These are phyloP conservation scores for Drosophila subsilvestris DNA, from an alignment of 2,888 invertebrate genomes.

Conservation along the genomic window DNA sequence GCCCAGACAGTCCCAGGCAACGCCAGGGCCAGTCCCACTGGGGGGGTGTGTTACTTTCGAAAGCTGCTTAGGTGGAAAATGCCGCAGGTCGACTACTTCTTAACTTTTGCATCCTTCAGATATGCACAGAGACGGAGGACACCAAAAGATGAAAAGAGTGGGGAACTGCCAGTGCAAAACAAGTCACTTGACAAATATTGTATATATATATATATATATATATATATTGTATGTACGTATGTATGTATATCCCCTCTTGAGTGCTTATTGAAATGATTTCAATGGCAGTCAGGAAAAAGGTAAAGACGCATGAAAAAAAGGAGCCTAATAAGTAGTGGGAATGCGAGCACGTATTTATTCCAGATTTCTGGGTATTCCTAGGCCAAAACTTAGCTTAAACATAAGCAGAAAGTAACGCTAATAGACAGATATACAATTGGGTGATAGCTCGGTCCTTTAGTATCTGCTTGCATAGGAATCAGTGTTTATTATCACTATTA, in stretches of 20 bases:
- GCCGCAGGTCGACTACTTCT: conserved; percentile 45
- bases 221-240: too few relatives aligned
- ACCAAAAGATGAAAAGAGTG: not conserved
- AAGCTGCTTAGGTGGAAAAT: conserved; percentile 46
- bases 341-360: not conserved
- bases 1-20: not conserved
- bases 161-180: conserved; percentile 55
- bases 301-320: not conserved
- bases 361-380: not conserved
- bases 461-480: too few relatives aligned
- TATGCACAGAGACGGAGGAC: conserved; percentile 30
- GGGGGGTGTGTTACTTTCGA: conserved; percentile 13
- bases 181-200: conserved; percentile 68
- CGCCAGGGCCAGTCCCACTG: not conserved
- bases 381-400: not conserved
- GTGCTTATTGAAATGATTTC: conserved; percentile 35
- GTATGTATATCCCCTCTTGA: conserved; percentile 16
- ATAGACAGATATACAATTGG: too few relatives aligned
- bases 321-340: conserved; percentile 15
- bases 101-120: conserved; percentile 46
- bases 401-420: too few relatives aligned
- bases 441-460: too few relatives aligned
- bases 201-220: conserved; percentile 1
- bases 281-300: conserved; percentile 8
- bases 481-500: too few relatives aligned